Evolutionary conservation across 2,888 invertebrate species (phyloP), one percentile per base, ranked within the genome.

Genomic region (Drosophila robusta): DNA sequence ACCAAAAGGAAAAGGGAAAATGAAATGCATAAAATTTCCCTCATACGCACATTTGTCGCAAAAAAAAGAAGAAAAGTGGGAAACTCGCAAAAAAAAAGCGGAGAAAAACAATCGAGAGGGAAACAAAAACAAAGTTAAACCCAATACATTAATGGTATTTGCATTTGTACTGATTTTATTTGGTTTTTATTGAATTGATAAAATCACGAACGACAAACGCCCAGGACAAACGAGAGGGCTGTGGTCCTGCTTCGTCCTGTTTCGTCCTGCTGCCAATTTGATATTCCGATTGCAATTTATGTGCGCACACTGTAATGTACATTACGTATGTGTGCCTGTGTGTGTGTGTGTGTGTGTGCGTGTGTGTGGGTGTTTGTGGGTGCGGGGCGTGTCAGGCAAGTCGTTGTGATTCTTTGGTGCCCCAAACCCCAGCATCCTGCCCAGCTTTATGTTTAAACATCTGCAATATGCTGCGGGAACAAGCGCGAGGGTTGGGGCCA

Each of bases 131-230:
- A 78, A 85, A 87, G 87, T 80, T 79, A 87, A 86, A 81, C 78
- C 82, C 80, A 82, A 88, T 88, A 83, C 88, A 90, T 90, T 90
- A 89, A 90, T 85, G 90, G 83, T 90, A 90, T 90, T 90, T 90
- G 89, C 87, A 88, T 90, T 87, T 89, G 84, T 90, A 82, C 87
- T 84, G 90, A 90, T 90, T 90, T 90, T 90, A 90, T 90, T 90
- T 87, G 78, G 85, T 89, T 91, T 91, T 91, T 90, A 90, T 90
- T 90, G 90, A 90, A 90, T 90, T 90, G 90, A 90, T 90, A 90
- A 91, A 90, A 90, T 91, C 90, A 80, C 72, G 80, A 67, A 60
- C 50, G 66, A 65, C 67, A 70, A 61, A 68, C 68, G 60, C 29
- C 49, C 60, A 51, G 54, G 36, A 58, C 68, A 65, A 66, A 58